Evolutionary conservation across 2,797 vertebrate species (phyloP).

Genomic region (Naso thynnoides): DNA sequence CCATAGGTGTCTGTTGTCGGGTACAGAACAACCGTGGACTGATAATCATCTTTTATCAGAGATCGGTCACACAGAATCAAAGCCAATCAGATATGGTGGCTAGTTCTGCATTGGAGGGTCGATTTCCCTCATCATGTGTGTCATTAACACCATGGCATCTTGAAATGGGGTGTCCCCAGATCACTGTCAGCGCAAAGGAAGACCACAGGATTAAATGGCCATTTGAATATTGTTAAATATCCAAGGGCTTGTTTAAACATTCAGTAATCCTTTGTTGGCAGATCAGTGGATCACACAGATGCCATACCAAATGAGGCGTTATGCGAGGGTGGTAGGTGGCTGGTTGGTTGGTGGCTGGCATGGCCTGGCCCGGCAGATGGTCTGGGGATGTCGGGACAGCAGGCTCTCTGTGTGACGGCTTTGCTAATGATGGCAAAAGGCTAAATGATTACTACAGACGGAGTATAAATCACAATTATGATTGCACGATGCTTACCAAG

Average conservation of each 20-base stretch:
- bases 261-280: conserved; percentile 67
- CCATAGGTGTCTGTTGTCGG: conserved; percentile 39
- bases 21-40: conserved; percentile 28
- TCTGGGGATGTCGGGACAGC: conserved; percentile 67
- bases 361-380: conserved; percentile 71
- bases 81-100: conserved; percentile 55
- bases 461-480: conserved; percentile 63
- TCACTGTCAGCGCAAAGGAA: conserved; percentile 40
- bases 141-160: conserved; percentile 50
- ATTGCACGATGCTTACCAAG: conserved; percentile 43
- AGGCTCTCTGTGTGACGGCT: conserved; percentile 63
- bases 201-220: conserved; percentile 40
- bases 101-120: conserved; percentile 2
- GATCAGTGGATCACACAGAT: conserved; percentile 66
- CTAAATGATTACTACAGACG: conserved; percentile 68
- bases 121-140: conserved; percentile 23
- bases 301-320: conserved; percentile 67
- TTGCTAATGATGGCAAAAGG: conserved; percentile 76
- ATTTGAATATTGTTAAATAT: conserved; percentile 62
- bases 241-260: conserved; percentile 65
- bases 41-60: conserved; percentile 66
- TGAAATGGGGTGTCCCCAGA: conserved; percentile 29
- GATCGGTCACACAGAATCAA: conserved; percentile 54
- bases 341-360: conserved; percentile 61
- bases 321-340: conserved; percentile 51